phyloP scores from a whole-genome alignment of 1,140 invertebrate genomes.

The Helicorthomorpha holstii region DNA sequence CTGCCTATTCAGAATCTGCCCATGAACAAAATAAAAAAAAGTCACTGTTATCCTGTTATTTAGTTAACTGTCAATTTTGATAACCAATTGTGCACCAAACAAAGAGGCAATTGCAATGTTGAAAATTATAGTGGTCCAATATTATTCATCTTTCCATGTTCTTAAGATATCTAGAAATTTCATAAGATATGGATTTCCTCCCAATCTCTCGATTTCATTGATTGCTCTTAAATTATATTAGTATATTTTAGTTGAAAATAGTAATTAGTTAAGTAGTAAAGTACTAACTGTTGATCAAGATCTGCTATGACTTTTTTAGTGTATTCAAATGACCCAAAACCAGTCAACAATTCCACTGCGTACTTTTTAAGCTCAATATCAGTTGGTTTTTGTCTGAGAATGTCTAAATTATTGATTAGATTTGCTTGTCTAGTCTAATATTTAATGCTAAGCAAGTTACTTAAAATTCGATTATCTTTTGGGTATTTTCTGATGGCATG shows the following conservation, averaged over 20 bases:
- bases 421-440: neutral
- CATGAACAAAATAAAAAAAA: too few relatives aligned
- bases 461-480: constrained; percentile 70
- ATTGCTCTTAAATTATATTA: constrained; percentile 38
- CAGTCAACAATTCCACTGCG: constrained; percentile 68
- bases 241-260: neutral
- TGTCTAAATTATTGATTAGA: too few relatives aligned
- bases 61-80: too few relatives aligned
- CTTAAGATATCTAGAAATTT: constrained; percentile 53
- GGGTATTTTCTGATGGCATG: constrained; percentile 67
- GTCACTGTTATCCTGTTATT: too few relatives aligned
- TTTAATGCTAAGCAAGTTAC: constrained; percentile 43
- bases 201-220: constrained; percentile 52
- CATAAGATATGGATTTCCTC: constrained; percentile 64
- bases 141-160: constrained; percentile 13
- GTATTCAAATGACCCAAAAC: constrained; percentile 75
- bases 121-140: too few relatives aligned
- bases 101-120: too few relatives aligned
- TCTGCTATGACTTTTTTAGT: constrained; percentile 51
- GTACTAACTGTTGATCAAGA: constrained; percentile 39
- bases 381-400: constrained; percentile 68
- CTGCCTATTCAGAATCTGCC: too few relatives aligned
- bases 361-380: constrained; percentile 84
- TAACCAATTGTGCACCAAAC: too few relatives aligned
- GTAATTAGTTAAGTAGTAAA: neutral